Evolutionary conservation across 2,888 invertebrate genomes (phyloP).

Genomic region (Drosophila quinaria): DNA sequence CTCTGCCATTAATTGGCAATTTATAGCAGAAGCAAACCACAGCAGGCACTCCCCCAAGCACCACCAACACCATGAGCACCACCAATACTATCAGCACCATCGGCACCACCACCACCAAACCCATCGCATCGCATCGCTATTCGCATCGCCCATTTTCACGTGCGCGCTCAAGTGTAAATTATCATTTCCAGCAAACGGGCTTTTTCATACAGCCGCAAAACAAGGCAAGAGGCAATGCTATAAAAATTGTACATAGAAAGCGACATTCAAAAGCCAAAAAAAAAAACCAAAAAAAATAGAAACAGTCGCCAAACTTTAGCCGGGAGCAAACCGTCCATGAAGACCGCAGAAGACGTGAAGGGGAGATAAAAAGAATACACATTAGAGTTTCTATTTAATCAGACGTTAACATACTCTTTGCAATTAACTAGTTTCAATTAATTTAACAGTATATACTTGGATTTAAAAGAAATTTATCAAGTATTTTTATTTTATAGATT

Average conservation of each 20-base stretch:
- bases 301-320: conserved; percentile 69
- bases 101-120: conserved; percentile 9
- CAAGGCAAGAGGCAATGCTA: conserved; percentile 66
- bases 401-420: conserved; percentile 1
- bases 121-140: neutral
- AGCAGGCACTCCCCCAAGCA: conserved; percentile 30
- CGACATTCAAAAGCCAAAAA: conserved; percentile 44
- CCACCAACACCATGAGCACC: conserved; percentile 5
- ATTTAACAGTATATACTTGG: no score
- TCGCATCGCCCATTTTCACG: conserved; percentile 52
- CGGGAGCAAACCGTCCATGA: conserved; percentile 64
- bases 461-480: neutral
- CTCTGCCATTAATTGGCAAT: conserved; percentile 76
- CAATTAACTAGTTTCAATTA: neutral
- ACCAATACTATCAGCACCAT: conserved; percentile 8
- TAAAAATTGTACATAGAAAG: conserved; percentile 69
- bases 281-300: conserved; percentile 8
- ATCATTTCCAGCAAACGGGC: conserved; percentile 78
- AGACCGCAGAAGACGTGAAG: conserved; percentile 59
- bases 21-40: conserved; percentile 67
- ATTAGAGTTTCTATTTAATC: neutral
- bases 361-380: conserved; percentile 10
- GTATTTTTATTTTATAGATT: no score
- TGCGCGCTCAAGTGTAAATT: conserved; percentile 80
- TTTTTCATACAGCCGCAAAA: conserved; percentile 57